phyloP scores from a whole-genome alignment of 2,113 vertebrate genomes.

The Dasyurus viverrinus region DNA sequence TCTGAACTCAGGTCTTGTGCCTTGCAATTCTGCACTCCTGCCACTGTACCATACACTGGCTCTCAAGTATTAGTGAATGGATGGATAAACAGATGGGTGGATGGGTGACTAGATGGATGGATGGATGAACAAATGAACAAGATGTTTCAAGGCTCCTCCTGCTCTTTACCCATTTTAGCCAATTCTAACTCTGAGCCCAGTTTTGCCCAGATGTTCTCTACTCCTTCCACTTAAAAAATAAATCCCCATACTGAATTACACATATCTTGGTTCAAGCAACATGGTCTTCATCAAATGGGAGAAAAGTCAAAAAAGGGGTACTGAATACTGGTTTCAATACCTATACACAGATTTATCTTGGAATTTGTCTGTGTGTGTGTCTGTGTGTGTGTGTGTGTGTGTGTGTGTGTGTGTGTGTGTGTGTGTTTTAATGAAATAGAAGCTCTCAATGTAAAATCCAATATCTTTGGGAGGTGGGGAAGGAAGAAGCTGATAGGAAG shows the following conservation, averaged over 20 bases:
- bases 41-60: background rate
- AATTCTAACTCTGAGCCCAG: constrained; percentile 40
- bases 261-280: constrained; percentile 6
- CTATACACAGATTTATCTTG: constrained; percentile 10
- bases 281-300: constrained; percentile 24
- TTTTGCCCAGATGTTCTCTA: constrained; percentile 46
- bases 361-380: background rate
- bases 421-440: background rate
- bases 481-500: background rate
- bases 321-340: background rate
- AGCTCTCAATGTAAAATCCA: background rate
- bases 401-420: background rate
- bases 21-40: background rate
- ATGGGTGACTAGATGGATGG: too few relatives aligned
- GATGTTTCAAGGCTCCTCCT: background rate
- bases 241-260: constrained; percentile 38
- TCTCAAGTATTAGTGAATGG: background rate
- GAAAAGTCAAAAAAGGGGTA: constrained; percentile 33
- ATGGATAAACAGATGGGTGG: too few relatives aligned
- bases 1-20: background rate
- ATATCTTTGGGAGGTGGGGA: background rate
- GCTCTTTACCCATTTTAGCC: constrained; percentile 31
- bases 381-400: too few relatives aligned
- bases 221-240: constrained; percentile 28
- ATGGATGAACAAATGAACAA: background rate